A percentile compares a stretch with the other conserved stretches of the same genome.
phyloP scores from a whole-genome alignment of 2,888 invertebrate genomes.

The Dorcus parallelipipedus region DNA sequence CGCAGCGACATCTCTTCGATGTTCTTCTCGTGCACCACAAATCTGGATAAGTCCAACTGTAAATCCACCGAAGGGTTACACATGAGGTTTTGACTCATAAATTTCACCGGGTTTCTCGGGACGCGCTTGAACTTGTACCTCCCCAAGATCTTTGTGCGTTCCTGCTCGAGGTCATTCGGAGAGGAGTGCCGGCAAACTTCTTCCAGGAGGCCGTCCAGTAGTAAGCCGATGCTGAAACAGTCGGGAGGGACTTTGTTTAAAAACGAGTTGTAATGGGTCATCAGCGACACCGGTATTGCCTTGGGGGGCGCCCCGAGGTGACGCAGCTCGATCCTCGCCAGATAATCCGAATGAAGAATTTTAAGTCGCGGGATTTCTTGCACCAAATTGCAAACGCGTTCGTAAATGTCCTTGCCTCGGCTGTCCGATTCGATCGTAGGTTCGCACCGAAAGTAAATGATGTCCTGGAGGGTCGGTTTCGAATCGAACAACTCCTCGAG shows the following conservation, averaged over 20 bases:
- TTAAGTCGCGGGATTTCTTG: constrained; percentile 3
- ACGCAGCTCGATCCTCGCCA: not conserved
- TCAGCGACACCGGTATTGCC: constrained; percentile 1
- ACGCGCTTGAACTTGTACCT: constrained; percentile 9
- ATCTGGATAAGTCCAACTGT: not conserved
- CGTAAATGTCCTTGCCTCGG: constrained; percentile 2
- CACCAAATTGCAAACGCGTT: constrained; percentile 1
- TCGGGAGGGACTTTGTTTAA: constrained; percentile 10
- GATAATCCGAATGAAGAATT: constrained; percentile 4
- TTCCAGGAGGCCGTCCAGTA: constrained; percentile 12
- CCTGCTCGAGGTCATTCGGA: too few relatives aligned
- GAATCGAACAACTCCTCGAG: too few relatives aligned
- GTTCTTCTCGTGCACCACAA: constrained; percentile 7
- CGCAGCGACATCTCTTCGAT: not conserved
- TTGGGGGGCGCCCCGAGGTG: constrained; percentile 5
- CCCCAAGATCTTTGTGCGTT: not conserved
- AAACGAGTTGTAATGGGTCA: constrained; percentile 12
- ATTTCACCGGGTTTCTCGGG: constrained; percentile 6
- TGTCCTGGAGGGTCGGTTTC: too few relatives aligned
- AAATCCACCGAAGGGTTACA: not conserved
- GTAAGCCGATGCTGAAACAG: constrained; percentile 8
- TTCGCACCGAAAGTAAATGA: too few relatives aligned
- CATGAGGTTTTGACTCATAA: not conserved
- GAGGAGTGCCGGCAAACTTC: constrained; percentile 1
- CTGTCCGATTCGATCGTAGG: too few relatives aligned